These are phyloP conservation scores for Pygoscelis adeliae DNA, from an alignment of 2,113 vertebrate species.

Conservation along the genomic window DNA sequence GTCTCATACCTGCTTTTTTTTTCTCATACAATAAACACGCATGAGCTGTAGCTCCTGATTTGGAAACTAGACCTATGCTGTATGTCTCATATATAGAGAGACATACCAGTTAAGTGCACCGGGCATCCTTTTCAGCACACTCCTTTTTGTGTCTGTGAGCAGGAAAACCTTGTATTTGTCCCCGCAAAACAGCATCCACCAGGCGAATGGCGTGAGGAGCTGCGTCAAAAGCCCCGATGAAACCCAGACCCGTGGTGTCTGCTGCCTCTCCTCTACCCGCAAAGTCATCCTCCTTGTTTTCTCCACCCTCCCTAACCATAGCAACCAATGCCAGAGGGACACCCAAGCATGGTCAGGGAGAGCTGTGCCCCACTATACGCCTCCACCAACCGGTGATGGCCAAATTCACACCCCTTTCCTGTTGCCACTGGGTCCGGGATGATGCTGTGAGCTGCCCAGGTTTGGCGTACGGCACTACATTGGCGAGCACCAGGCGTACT, in stretches of 20 bases:
- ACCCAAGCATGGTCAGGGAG: neutral
- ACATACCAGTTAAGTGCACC: neutral
- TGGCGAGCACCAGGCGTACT: rapidly evolving
- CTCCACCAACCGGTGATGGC: neutral
- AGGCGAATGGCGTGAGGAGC: rapidly evolving
- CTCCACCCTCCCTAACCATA: neutral
- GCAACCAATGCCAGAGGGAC: neutral
- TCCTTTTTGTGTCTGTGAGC: neutral
- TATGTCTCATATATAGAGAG: neutral
- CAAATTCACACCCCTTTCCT: neutral
- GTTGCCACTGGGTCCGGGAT: rapidly evolving
- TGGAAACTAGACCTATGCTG: neutral
- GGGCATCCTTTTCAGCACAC: neutral
- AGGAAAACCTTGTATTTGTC: neutral
- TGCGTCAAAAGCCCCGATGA: neutral
- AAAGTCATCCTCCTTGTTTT: neutral
- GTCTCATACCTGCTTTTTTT: neutral
- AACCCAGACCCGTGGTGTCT: neutral
- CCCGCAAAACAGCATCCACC: neutral
- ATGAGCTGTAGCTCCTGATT: neutral
- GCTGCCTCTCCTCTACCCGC: neutral
- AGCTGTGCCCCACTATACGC: neutral
- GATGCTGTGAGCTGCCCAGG: neutral
- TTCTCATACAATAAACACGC: neutral
- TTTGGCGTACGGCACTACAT: rapidly evolving